A percentile compares a stretch with the other conserved stretches of the same genome.
Evolutionary conservation across 2,888 invertebrate genomes (phyloP).

Genomic region (Trissolcus japonicus): DNA sequence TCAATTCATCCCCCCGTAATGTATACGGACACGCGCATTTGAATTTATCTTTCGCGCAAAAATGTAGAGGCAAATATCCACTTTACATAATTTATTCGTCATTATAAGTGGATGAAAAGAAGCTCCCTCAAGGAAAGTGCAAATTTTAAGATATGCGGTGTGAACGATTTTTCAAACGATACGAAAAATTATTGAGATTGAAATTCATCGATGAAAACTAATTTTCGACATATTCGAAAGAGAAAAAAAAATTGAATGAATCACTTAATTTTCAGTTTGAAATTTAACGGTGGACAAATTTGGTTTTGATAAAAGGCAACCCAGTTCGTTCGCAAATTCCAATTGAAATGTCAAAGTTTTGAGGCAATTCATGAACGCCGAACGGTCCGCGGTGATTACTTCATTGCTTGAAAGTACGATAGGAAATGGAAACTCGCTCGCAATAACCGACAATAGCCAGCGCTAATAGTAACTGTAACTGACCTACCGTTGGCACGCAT

Average conservation of each 20-base stretch:
- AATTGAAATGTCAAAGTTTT: too few species aligned
- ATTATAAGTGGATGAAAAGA: too few species aligned
- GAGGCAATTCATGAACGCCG: conserved; percentile 29
- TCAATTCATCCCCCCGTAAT: conserved; percentile 13
- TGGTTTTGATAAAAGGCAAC: too few species aligned
- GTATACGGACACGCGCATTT: conserved; percentile 31
- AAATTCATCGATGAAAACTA: too few species aligned
- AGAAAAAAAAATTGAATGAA: too few species aligned
- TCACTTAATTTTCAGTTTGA: too few species aligned
- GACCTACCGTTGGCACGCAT: conserved; percentile 27
- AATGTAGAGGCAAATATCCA: conserved; percentile 27
- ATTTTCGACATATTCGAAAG: too few species aligned
- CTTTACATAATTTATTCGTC: conserved; percentile 38
- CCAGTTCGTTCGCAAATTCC: too few species aligned
- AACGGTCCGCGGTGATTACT: conserved; percentile 36
- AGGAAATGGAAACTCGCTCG: conserved; percentile 59
- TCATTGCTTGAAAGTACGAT: conserved; percentile 34
- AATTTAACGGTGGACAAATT: too few species aligned
- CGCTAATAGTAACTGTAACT: conserved; percentile 70
- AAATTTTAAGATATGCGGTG: too few species aligned
- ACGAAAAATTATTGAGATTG: not conserved
- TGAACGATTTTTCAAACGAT: too few species aligned
- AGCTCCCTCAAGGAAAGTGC: too few species aligned
- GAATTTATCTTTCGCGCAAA: conserved; percentile 25
- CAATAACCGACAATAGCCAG: conserved; percentile 68